These are phyloP conservation scores for Caracal caracal DNA, from an alignment of 2,113 vertebrate species.

Conservation along the genomic window DNA sequence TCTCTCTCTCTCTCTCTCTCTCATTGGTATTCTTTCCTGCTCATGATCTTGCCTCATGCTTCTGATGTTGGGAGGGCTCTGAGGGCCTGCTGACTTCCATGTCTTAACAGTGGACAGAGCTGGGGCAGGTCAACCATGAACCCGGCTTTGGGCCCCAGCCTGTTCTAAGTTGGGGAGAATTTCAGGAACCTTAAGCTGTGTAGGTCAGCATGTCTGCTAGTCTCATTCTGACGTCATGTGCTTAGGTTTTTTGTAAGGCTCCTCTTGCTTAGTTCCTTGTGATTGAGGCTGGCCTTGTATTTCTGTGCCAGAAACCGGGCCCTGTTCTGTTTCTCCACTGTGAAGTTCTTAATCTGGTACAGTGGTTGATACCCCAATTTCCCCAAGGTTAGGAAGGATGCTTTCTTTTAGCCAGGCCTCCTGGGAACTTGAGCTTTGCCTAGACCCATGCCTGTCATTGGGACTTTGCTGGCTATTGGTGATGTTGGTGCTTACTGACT, in stretches of 20 bases:
- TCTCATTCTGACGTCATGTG: constrained; percentile 17
- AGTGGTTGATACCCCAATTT: background rate
- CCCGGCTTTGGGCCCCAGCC: background rate
- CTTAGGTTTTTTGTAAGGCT: constrained; percentile 43
- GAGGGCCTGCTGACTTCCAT: background rate
- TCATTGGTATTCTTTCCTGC: background rate
- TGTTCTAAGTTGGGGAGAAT: constrained; percentile 8
- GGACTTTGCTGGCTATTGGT: background rate
- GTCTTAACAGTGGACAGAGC: background rate
- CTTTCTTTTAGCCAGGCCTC: background rate
- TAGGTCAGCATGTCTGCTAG: constrained; percentile 6
- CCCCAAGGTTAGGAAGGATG: background rate
- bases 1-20: background rate
- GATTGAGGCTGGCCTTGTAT: constrained; percentile 10
- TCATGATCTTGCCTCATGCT: background rate
- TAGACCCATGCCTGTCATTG: background rate
- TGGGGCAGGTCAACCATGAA: background rate
- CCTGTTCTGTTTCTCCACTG: background rate
- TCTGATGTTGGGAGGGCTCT: background rate
- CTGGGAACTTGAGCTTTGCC: background rate
- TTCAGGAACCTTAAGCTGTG: constrained; percentile 30
- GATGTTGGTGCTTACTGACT: background rate
- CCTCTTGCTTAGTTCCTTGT: constrained; percentile 33
- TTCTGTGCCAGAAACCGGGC: background rate
- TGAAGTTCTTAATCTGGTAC: background rate